Percentiles rank a stretch among this genome's conserved stretches.
Conservation (phyloP, 1,140 invertebrate species). For the Globodera rostochiensis region DNA sequence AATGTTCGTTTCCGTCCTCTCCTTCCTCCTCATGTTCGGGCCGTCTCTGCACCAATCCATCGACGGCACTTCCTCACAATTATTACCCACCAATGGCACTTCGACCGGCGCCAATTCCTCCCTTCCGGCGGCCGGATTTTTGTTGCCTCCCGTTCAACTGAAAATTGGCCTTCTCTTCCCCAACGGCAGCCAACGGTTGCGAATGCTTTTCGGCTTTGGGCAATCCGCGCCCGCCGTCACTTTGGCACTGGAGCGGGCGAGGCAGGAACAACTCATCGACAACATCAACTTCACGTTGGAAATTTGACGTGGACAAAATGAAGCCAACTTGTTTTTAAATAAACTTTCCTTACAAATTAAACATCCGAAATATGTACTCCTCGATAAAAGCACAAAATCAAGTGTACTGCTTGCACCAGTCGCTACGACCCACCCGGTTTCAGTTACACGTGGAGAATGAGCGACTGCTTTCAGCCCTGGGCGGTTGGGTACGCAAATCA, state of each 20-base stretch:
- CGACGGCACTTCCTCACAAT: background rate
- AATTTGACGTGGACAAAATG: no score
- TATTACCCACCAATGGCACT: background rate
- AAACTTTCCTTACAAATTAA: background rate
- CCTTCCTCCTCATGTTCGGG: background rate
- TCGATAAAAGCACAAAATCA: background rate
- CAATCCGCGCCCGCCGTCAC: constrained; percentile 46
- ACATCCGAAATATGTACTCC: no score
- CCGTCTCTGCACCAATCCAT: background rate
- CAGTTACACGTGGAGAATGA: constrained; percentile 44
- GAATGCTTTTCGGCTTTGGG: constrained; percentile 46
- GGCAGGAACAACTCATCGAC: constrained; percentile 31
- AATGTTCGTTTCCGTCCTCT: background rate
- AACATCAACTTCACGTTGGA: constrained; percentile 48
- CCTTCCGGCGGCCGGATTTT: background rate
- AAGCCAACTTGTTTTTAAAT: background rate
- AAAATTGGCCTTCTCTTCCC: constrained; percentile 46
- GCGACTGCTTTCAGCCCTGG: constrained; percentile 40
- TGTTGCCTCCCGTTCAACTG: constrained; percentile 1
- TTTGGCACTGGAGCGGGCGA: constrained; percentile 34
- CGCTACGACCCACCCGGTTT: background rate
- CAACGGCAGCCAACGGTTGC: constrained; percentile 28
- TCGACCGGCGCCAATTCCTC: background rate
- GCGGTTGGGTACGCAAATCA: constrained; percentile 45
- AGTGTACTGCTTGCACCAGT: no score